These are phyloP conservation scores for Pardosa pseudoannulata DNA, from an alignment of 2,888 invertebrate species.

Conservation along the genomic window DNA sequence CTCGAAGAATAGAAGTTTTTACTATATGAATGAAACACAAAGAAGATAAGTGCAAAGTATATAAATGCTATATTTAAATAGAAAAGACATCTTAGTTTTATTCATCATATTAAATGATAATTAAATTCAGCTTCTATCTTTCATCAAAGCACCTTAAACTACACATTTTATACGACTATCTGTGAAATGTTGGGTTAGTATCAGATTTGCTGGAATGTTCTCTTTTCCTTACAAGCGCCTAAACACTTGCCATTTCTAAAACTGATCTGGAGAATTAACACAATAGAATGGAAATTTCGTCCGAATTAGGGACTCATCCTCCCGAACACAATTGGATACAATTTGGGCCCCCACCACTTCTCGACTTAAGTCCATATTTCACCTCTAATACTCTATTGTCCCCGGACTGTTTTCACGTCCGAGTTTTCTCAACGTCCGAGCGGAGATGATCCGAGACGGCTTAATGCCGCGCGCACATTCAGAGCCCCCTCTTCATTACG, in stretches of 20 bases:
- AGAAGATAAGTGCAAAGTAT: no score
- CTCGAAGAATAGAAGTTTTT: no score
- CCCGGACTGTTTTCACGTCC: not conserved
- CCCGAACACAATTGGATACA: conserved; percentile 10
- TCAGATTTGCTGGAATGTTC: no score
- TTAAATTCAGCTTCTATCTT: no score
- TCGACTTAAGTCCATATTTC: conserved; percentile 15
- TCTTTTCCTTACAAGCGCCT: not conserved
- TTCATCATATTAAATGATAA: no score
- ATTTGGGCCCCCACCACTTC: not conserved
- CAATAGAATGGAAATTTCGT: not conserved
- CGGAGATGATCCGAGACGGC: not conserved
- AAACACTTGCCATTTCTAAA: not conserved
- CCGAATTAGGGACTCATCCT: not conserved
- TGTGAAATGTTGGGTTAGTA: no score
- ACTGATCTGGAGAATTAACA: not conserved
- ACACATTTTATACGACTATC: no score
- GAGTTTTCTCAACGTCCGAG: conserved; percentile 5
- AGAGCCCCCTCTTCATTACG: not conserved
- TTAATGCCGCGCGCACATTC: not conserved
- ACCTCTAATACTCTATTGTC: not conserved
- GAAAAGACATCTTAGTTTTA: no score
- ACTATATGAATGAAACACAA: no score
- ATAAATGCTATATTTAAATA: no score
- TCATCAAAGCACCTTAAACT: no score